A percentile compares a stretch with the other conserved stretches of the same genome.
Evolutionary conservation across 2,888 invertebrate genomes (phyloP).

Genomic region (Octonoba sinensis): DNA sequence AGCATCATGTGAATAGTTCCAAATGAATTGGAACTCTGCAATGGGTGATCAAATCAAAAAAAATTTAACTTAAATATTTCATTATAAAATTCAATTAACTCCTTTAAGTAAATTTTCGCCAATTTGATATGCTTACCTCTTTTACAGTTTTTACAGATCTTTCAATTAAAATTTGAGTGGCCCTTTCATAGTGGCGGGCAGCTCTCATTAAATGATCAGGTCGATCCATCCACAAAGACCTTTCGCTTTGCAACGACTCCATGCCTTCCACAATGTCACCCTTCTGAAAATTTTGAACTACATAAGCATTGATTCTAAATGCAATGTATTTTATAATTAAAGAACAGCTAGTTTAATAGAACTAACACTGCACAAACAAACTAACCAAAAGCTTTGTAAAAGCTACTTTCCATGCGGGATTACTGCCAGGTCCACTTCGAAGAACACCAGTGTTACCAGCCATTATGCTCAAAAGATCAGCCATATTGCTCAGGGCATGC

Average conservation of each 20-base stretch:
- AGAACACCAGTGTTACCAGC: constrained; percentile 72
- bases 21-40: no score
- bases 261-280: constrained; percentile 68
- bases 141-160: constrained; percentile 72
- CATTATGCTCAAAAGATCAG: constrained; percentile 72
- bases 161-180: constrained; percentile 73
- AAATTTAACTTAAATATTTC: neutral
- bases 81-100: neutral
- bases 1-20: no score
- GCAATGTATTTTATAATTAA: no score
- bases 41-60: neutral
- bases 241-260: constrained; percentile 68
- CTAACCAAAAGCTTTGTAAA: constrained; percentile 71
- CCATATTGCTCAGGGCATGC: constrained; percentile 72
- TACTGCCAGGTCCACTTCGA: constrained; percentile 74
- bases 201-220: constrained; percentile 73
- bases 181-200: constrained; percentile 74
- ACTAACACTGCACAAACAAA: no score
- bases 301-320: no score
- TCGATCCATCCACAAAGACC: constrained; percentile 71
- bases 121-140: constrained; percentile 67
- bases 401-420: constrained; percentile 71
- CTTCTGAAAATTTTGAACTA: constrained; percentile 10
- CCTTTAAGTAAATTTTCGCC: no score
- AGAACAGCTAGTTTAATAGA: no score